Evolutionary conservation across 2,888 invertebrate genomes (phyloP).

Genomic region (Perithous albicinctus): DNA sequence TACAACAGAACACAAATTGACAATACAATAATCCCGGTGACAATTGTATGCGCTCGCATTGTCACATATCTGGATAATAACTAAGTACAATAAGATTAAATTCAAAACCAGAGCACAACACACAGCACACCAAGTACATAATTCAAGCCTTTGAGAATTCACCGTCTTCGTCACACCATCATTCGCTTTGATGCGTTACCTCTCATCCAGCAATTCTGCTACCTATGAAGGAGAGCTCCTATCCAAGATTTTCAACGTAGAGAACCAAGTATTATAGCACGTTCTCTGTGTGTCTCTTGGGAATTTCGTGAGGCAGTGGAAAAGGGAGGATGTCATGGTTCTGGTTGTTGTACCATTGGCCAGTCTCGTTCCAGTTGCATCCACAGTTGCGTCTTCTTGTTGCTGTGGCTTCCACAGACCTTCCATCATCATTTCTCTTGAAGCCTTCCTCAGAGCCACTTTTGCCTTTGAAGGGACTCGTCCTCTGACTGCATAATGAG

Average conservation of each 20-base stretch:
- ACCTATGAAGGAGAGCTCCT: too few relatives aligned
- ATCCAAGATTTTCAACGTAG: slow-evolving; percentile 30
- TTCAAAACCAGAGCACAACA: slow-evolving; percentile 11
- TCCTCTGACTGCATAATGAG: slow-evolving; percentile 77
- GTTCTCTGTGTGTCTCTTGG: slow-evolving; percentile 41
- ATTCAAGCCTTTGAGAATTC: slow-evolving; percentile 41
- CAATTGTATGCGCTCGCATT: background rate
- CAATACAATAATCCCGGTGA: background rate
- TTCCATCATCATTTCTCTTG: slow-evolving; percentile 7
- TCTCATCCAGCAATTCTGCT: slow-evolving; percentile 31
- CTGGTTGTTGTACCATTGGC: slow-evolving; percentile 19
- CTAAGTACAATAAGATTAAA: slow-evolving; percentile 28
- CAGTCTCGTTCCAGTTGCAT: slow-evolving; percentile 12
- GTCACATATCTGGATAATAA: background rate
- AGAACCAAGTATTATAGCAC: slow-evolving; percentile 19
- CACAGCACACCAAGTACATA: background rate
- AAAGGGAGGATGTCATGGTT: background rate
- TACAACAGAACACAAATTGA: background rate
- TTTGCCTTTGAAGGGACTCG: slow-evolving; percentile 73
- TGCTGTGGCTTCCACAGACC: slow-evolving; percentile 37
- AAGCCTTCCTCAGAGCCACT: slow-evolving; percentile 33
- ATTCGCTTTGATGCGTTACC: slow-evolving; percentile 22
- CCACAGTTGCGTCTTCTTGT: background rate
- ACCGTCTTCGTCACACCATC: slow-evolving; percentile 3
- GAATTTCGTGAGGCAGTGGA: slow-evolving; percentile 31